phyloP scores from a whole-genome alignment of 2,888 invertebrate species.

The Acanthopleura granulata region DNA sequence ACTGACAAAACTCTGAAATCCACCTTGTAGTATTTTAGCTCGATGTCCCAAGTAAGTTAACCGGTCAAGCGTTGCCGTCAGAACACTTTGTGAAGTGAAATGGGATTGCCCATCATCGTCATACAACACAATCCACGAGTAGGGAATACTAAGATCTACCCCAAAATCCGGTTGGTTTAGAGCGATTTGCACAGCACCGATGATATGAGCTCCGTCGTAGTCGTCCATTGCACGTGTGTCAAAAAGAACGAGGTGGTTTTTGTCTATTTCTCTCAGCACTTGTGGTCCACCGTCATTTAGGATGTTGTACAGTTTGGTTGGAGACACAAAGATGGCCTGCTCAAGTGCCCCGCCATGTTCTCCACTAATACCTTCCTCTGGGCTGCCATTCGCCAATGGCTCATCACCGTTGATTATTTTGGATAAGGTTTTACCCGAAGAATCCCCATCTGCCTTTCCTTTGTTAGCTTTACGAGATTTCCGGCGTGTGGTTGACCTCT shows the following conservation, averaged over 20 bases:
- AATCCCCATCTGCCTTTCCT: neutral
- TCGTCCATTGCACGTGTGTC: neutral
- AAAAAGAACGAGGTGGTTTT: neutral
- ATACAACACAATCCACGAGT: neutral
- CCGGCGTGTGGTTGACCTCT: neutral
- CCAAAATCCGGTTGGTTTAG: neutral
- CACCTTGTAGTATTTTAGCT: neutral
- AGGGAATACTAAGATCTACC: neutral
- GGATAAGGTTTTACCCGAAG: neutral
- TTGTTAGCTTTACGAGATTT: neutral
- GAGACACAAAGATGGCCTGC: neutral
- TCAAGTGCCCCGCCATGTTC: neutral
- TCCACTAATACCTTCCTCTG: neutral
- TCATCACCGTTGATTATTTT: neutral
- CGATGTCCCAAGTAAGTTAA: neutral
- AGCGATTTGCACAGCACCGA: neutral
- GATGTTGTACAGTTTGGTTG: neutral
- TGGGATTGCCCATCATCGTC: neutral
- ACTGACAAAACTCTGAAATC: neutral
- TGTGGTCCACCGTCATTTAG: neutral
- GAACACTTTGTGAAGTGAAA: neutral
- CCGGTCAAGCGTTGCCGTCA: neutral
- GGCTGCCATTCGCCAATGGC: neutral
- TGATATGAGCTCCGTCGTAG: neutral
- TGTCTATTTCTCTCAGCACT: neutral